phyloP scores from a whole-genome alignment of 2,113 vertebrate species.

The Hippopotamus amphibius region DNA sequence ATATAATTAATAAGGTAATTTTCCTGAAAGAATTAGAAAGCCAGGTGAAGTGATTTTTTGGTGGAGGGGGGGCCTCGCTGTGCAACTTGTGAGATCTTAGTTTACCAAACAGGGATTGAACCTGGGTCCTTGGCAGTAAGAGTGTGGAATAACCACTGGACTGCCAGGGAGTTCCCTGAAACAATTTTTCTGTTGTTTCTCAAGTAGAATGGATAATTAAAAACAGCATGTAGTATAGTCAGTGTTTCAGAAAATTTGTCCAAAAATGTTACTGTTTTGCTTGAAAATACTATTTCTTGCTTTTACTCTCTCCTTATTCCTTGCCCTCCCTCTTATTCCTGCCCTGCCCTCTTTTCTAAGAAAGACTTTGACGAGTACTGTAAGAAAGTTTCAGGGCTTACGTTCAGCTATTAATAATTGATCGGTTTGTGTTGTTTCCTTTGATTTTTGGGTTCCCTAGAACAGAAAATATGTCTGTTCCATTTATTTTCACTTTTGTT shows the following conservation, averaged over 20 bases:
- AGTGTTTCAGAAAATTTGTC: slow-evolving; percentile 8
- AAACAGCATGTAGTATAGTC: not conserved
- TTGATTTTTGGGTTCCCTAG: slow-evolving; percentile 57
- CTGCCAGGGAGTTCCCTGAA: not conserved
- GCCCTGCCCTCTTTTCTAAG: not conserved
- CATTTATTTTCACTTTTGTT: slow-evolving; percentile 46
- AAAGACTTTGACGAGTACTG: not conserved
- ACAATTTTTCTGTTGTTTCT: slow-evolving; percentile 34
- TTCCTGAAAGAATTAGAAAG: slow-evolving; percentile 59
- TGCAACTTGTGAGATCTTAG: not conserved
- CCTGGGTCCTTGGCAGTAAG: not conserved
- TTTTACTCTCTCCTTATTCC: not conserved
- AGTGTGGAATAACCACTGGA: not conserved
- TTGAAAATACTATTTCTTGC: slow-evolving; percentile 24
- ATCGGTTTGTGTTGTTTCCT: slow-evolving; percentile 43
- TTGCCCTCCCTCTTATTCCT: not conserved
- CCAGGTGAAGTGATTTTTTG: not conserved
- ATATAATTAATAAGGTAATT: slow-evolving; percentile 10
- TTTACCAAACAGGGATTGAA: not conserved
- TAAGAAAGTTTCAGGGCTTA: not conserved
- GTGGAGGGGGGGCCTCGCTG: too few species aligned
- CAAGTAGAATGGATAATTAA: not conserved
- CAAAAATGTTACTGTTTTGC: slow-evolving; percentile 4
- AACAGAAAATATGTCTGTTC: slow-evolving; percentile 5
- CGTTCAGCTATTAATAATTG: slow-evolving; percentile 9